Conservation (phyloP, 2,888 invertebrate genomes). For the Dexiosoma caninum region DNA sequence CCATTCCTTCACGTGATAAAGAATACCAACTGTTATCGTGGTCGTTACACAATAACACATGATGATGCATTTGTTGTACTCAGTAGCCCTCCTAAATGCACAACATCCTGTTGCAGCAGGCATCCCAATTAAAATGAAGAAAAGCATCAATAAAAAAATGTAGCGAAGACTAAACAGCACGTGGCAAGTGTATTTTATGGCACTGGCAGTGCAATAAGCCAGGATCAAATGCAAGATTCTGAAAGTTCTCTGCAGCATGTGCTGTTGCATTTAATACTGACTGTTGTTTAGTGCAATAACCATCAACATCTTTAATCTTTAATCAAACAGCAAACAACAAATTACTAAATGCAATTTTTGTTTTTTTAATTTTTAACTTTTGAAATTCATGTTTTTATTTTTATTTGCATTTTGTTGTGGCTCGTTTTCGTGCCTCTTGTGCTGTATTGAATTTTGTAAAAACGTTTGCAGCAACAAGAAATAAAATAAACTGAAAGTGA, state of each 20-base stretch:
- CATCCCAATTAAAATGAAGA: slow-evolving; percentile 58
- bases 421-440: slow-evolving; percentile 28
- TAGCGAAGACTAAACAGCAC: slow-evolving; percentile 39
- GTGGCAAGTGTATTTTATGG: slow-evolving; percentile 43
- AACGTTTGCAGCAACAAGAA: not conserved
- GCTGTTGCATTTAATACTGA: not conserved
- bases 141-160: slow-evolving; percentile 16
- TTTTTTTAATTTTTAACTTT: slow-evolving; percentile 1
- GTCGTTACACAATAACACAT: slow-evolving; percentile 23
- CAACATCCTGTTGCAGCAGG: slow-evolving; percentile 60
- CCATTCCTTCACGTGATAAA: not conserved
- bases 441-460: slow-evolving; percentile 7
- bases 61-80: slow-evolving; percentile 53
- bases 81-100: slow-evolving; percentile 19
- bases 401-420: not conserved
- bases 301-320: slow-evolving; percentile 58
- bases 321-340: slow-evolving; percentile 39
- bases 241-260: not conserved
- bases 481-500: not conserved
- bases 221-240: not conserved
- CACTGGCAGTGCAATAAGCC: no score
- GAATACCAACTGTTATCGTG: slow-evolving; percentile 52
- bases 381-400: slow-evolving; percentile 22
- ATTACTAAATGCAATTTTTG: slow-evolving; percentile 44
- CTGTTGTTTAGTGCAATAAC: slow-evolving; percentile 4